Conservation (phyloP, 2,888 invertebrate genomes). For the Coleophora deauratella region DNA sequence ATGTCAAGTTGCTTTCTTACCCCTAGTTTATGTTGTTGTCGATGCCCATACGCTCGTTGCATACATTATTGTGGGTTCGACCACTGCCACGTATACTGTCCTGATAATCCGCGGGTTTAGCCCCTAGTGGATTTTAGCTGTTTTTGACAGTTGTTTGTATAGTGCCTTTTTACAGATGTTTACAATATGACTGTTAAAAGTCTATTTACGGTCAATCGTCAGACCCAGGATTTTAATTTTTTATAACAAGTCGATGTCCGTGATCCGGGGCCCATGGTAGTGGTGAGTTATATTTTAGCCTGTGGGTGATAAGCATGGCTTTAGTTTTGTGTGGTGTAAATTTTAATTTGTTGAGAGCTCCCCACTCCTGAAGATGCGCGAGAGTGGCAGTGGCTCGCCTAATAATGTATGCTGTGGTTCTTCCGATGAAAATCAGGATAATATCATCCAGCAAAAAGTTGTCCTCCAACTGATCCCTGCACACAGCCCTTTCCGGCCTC, state of each 20-base stretch:
- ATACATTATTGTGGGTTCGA: too few species aligned
- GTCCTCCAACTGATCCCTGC: too few species aligned
- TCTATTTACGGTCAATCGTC: neutral
- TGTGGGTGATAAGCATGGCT: neutral
- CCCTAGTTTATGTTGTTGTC: too few species aligned
- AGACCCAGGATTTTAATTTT: neutral
- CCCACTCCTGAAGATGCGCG: neutral
- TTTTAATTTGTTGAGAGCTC: neutral
- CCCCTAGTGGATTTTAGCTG: too few species aligned
- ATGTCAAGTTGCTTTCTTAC: too few species aligned
- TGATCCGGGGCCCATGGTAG: neutral
- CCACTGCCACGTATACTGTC: too few species aligned
- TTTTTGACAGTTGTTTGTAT: too few species aligned
- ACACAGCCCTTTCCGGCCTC: too few species aligned
- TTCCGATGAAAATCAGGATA: neutral
- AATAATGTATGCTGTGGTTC: neutral
- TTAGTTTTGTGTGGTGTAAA: constrained; percentile 1
- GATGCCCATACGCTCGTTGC: too few species aligned
- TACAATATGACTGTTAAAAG: neutral
- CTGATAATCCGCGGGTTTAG: too few species aligned
- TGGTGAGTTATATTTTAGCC: neutral
- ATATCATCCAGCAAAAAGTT: too few species aligned
- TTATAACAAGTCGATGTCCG: neutral
- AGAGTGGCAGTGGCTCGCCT: neutral
- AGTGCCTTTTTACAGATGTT: neutral